phyloP scores from a whole-genome alignment of 2,797 vertebrate species.

The Girardinus metallicus region DNA sequence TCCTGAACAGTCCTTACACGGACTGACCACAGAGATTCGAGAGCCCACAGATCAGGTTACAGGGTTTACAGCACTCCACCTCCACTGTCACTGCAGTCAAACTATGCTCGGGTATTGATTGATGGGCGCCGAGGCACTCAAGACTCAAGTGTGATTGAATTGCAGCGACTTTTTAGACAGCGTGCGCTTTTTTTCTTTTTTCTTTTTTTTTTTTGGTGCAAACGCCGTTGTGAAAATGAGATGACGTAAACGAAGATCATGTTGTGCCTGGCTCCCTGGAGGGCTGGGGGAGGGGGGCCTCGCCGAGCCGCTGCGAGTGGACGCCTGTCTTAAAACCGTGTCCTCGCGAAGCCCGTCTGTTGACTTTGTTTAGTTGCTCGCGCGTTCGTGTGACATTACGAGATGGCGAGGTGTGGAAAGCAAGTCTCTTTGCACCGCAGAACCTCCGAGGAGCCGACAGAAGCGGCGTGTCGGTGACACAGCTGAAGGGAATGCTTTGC shows the following conservation, averaged over 20 bases:
- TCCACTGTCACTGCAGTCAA: slow-evolving; percentile 43
- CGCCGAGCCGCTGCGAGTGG: neutral
- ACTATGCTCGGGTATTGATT: slow-evolving; percentile 59
- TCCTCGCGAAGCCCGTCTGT: neutral
- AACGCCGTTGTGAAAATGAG: slow-evolving; percentile 28
- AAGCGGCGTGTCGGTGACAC: slow-evolving; percentile 56
- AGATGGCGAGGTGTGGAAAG: slow-evolving; percentile 58
- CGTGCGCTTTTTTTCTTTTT: slow-evolving; percentile 8
- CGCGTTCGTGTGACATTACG: slow-evolving; percentile 34
- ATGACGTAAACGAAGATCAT: slow-evolving; percentile 47
- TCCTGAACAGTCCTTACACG: slow-evolving; percentile 18
- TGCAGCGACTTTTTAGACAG: slow-evolving; percentile 54
- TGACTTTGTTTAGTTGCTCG: neutral
- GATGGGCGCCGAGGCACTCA: slow-evolving; percentile 60
- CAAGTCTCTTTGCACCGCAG: slow-evolving; percentile 47
- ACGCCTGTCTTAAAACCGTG: neutral
- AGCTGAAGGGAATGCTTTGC: slow-evolving; percentile 38
- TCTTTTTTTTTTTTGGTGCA: neutral
- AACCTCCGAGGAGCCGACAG: slow-evolving; percentile 45
- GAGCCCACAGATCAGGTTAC: slow-evolving; percentile 62
- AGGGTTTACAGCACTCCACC: slow-evolving; percentile 59
- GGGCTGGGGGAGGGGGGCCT: neutral
- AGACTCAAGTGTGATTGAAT: slow-evolving; percentile 66
- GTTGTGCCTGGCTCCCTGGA: slow-evolving; percentile 38
- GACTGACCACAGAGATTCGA: slow-evolving; percentile 56